Evolutionary conservation across 2,888 invertebrate genomes (phyloP), one percentile per base, ranked within the genome.

Genomic region (Tetragonisca angustula): DNA sequence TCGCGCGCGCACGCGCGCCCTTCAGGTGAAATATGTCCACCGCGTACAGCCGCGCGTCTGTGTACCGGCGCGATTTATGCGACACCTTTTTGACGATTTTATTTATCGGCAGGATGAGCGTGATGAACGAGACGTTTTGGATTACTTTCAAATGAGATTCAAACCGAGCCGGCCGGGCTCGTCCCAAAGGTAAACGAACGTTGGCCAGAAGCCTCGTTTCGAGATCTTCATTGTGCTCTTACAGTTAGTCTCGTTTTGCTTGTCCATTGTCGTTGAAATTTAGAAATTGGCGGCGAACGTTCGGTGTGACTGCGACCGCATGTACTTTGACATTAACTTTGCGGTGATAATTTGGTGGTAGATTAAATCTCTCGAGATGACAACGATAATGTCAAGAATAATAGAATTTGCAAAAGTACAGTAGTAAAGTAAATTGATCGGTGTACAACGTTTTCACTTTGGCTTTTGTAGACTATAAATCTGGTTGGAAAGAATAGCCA

Each of bases 91-190:
- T 59, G 36, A 70, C 70, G 82, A 56, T 67, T 69, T 75, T 80
- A 70, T 80, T 80, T 80, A 80, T 81, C 15, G 62, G 52, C 68
- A 69, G 54, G 77, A 76, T 49, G 68, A 59, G 43, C 67, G 54
- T 61, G 68, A 78, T n/a, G 36, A n/a, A 62, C 62, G 67, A n/a
- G 67, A 67, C 65, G 21, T 27, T 27, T 21, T 9, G 77, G 80
- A 80, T 77, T 74, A 81, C 81, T 82, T 81, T 81, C 32, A 70
- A 65, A 74, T 11, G 52, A 24, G 32, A 59, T 27, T 19, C 36
- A 36, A 36, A 17, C 27, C 43, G 43, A 43, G 27, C n/a, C 32
- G n/a, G 15, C 24, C 27, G 27, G 50, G 36, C n/a, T n/a, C 32
- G 73, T 6, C 32, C 43, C 3, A 27, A 21, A 64, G 68, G 62